These are phyloP conservation scores for Caenorhabditis latens DNA, from an alignment of 1,140 invertebrate species.

Conservation along the genomic window DNA sequence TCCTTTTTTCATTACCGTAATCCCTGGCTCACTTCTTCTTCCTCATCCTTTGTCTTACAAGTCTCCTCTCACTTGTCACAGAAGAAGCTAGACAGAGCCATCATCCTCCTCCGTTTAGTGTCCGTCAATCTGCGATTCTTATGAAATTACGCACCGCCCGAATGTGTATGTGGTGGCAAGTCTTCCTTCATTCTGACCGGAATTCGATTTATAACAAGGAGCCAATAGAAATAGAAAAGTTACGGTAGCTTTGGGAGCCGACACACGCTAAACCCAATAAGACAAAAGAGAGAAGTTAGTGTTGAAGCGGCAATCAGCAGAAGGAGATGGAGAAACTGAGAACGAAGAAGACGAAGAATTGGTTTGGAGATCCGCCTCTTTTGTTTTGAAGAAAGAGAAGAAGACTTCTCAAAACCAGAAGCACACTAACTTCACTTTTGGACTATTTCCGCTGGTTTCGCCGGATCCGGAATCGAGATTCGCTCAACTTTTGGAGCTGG, in stretches of 20 bases:
- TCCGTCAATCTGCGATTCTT: constrained; percentile 12
- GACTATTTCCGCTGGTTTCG: neutral
- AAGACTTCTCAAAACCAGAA: constrained; percentile 22
- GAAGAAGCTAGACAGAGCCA: neutral
- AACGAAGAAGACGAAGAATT: neutral
- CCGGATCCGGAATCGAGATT: neutral
- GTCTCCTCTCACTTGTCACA: neutral
- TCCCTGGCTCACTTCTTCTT: neutral
- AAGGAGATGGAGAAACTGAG: constrained; percentile 12
- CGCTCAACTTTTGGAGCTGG: too few species aligned
- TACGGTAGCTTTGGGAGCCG: constrained; percentile 9
- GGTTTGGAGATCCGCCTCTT: constrained; percentile 30
- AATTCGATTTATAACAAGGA: constrained; percentile 48
- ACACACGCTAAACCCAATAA: constrained; percentile 13
- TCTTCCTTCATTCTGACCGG: constrained; percentile 18
- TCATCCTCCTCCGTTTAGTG: constrained; percentile 2
- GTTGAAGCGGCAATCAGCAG: constrained; percentile 42
- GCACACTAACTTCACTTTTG: neutral
- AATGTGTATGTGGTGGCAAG: neutral
- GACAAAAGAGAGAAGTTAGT: constrained; percentile 45
- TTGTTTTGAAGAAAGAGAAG: constrained; percentile 27
- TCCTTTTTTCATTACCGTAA: neutral
- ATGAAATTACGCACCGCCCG: constrained; percentile 38
- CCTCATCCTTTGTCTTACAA: neutral
- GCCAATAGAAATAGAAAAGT: neutral